A percentile compares a stretch with the other conserved stretches of the same genome.
Conservation (phyloP, 1,140 invertebrate species). For the Leucophenga varia region DNA sequence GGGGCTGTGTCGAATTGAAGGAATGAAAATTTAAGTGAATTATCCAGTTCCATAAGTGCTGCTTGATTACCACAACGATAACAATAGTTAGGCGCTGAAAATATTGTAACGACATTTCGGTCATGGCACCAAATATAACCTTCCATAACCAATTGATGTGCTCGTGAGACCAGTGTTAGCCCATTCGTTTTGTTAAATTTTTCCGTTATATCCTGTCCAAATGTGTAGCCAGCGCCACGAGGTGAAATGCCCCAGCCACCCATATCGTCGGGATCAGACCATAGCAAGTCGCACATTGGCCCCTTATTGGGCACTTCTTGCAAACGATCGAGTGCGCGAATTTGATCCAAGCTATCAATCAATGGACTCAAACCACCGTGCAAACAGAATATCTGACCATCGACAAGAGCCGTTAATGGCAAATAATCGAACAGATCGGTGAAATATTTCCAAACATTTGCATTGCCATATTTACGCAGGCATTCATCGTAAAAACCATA, state of each 20-base stretch:
- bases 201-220: conserved; percentile 97
- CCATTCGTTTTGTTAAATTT: conserved; percentile 99
- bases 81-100: conserved; percentile 98
- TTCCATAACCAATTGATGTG: too few species aligned
- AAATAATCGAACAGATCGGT: conserved; percentile 98
- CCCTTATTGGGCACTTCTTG: conserved; percentile 99
- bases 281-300: conserved; percentile 98
- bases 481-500: too few species aligned
- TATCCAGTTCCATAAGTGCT: conserved; percentile 99
- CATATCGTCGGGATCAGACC: conserved; percentile 97
- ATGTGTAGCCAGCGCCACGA: conserved; percentile 96
- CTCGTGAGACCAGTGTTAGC: conserved; percentile 92
- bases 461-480: too few species aligned
- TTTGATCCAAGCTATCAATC: conserved; percentile 98
- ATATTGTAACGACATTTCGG: conserved; percentile 97
- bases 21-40: conserved; percentile 99
- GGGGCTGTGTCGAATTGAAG: conserved; percentile 99
- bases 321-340: conserved; percentile 92
- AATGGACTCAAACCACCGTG: conserved; percentile 97
- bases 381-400: conserved; percentile 97
- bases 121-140: conserved; percentile 99
- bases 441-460: too few species aligned
- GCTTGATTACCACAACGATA: conserved; percentile 99
- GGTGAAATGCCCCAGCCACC: conserved; percentile 99
- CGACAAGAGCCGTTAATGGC: conserved; percentile 93